These are phyloP conservation scores for pig (Sus scrofa) DNA, from an alignment of 2,113 vertebrate genomes.

Conservation along the genomic window DNA sequence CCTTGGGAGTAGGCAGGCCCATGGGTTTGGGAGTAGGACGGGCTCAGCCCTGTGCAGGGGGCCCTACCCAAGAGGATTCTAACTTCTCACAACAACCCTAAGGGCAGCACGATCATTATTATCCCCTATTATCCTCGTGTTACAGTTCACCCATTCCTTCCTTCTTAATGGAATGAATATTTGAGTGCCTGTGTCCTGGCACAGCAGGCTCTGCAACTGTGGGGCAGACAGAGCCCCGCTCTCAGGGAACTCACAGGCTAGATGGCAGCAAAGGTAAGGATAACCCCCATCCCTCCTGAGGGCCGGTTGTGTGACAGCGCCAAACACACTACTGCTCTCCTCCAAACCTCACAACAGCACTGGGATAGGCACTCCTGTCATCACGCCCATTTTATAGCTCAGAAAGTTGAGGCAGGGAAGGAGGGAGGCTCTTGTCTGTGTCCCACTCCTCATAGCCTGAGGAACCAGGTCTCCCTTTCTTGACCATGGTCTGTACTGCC, in stretches of 20 bases:
- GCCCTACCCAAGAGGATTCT: slow-evolving; percentile 41
- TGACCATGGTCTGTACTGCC: not conserved
- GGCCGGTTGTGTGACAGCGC: not conserved
- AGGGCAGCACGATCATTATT: not conserved
- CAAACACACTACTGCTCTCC: not conserved
- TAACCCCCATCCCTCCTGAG: not conserved
- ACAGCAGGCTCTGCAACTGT: not conserved
- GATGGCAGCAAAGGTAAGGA: not conserved
- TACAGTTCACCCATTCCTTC: slow-evolving; percentile 54
- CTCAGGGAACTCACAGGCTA: not conserved
- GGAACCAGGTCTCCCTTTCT: not conserved
- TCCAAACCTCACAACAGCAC: not conserved
- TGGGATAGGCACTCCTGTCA: not conserved
- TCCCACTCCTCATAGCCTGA: not conserved
- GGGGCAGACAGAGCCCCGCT: slow-evolving; percentile 44
- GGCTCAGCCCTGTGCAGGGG: not conserved
- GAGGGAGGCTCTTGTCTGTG: not conserved
- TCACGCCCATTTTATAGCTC: not conserved
- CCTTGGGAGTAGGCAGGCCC: slow-evolving; percentile 30
- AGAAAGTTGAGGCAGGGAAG: not conserved
- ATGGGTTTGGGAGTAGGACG: not conserved
- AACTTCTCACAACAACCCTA: slow-evolving; percentile 13
- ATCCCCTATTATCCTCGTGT: not conserved
- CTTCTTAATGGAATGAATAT: slow-evolving; percentile 63
- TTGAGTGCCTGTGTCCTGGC: not conserved